phyloP scores from a whole-genome alignment of 2,888 invertebrate species.

The Dryobotodes eremita region DNA sequence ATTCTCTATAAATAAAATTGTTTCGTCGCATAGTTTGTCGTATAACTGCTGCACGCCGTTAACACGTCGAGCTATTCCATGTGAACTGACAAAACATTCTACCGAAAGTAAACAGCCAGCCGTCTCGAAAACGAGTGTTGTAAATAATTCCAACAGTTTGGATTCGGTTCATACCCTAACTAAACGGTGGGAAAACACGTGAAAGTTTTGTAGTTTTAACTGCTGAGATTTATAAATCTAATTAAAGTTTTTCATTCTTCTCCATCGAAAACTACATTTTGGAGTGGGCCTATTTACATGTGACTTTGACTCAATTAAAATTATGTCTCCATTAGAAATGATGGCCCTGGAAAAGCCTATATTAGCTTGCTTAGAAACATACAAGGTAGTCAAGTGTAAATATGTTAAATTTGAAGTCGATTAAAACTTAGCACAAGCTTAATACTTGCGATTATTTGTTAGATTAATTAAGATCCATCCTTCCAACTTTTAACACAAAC shows the following conservation, averaged over 20 bases:
- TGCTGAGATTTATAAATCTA: neutral
- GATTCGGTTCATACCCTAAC: constrained; percentile 74
- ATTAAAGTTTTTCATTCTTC: too few species aligned
- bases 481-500: too few species aligned
- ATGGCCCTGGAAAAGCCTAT: too few species aligned
- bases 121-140: constrained; percentile 70
- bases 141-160: constrained; percentile 79
- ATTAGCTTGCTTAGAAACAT: too few species aligned
- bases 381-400: too few species aligned
- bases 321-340: too few species aligned
- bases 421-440: too few species aligned
- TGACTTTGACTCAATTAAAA: too few species aligned
- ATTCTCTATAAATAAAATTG: neutral
- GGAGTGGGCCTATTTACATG: too few species aligned
- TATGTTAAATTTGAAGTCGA: too few species aligned
- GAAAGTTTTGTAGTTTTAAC: constrained; percentile 44
- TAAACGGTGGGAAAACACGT: constrained; percentile 61
- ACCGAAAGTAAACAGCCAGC: constrained; percentile 65
- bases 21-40: constrained; percentile 25
- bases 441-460: neutral
- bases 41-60: constrained; percentile 20
- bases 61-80: constrained; percentile 39
- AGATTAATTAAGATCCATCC: neutral
- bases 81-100: constrained; percentile 64
- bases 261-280: too few species aligned